Evolutionary conservation across 2,888 invertebrate species (phyloP), one percentile per base, ranked within the genome.

Genomic region (Cephus nigrinus): DNA sequence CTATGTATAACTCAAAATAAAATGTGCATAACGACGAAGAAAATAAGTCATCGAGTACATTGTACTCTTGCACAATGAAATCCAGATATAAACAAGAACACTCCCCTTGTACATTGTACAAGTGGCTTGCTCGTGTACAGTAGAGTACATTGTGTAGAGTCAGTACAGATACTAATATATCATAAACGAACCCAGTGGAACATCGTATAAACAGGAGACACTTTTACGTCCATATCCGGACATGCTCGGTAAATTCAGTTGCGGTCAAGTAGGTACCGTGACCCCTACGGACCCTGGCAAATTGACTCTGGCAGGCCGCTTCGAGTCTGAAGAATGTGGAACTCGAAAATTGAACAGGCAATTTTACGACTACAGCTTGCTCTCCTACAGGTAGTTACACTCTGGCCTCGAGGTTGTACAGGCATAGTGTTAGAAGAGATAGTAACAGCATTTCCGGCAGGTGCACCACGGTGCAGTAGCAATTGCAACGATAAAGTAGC

Each of bases 391-490:
- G 55, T 9, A 55, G 55, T 55, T 55, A 15, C 55, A 55, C 55
- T 55, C 55, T 23, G 23, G 23, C 23, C 23, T 55, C 55, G 23
- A 55, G 23, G 55, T 2, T 55, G 55, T 9, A 23, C 23, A 23
- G 55, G 55, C 9, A 55, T 9, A 55, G 55, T 23, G 23, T 23
- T 55, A 55, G 55, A 23, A 55, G 55, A 55, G 55, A 55, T 55
- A 55, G 55, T 55, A 55, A 55, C 55, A 0, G 55, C 82, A 78
- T 79, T 82, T 82, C 82, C 82, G 82, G 82, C 82, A 82, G 82
- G 79, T 81, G 81, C 81, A 75, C 76, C 71, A 80, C 78, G 77
- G 76, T 80, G 78, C 76, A 69, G 73, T 73, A 78, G 34, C 36
- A 78, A 68, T 75, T 34, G 30, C 75, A 73, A 72, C 36, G 72